Percentiles rank a stretch among this genome's conserved stretches.
Conservation (phyloP, 1,140 invertebrate species). For the Drosophila eugracilis region DNA sequence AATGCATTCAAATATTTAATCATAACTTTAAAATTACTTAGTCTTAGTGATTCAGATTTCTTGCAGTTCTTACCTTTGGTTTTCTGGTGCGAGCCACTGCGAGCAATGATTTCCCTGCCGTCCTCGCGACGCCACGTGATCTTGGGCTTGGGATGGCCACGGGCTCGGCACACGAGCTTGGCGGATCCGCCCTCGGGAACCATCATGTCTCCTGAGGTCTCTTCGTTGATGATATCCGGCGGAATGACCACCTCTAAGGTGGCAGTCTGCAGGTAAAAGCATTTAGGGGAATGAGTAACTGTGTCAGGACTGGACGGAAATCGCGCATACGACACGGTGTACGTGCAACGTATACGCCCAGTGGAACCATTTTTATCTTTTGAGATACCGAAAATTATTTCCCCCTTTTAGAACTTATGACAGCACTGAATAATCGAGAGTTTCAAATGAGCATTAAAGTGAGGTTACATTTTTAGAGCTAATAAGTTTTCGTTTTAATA, state of each 20-base stretch:
- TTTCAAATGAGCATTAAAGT: too few relatives aligned
- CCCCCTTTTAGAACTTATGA: too few relatives aligned
- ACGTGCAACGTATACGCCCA: neutral
- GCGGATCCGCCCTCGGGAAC: slow-evolving; percentile 95
- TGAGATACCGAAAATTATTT: too few relatives aligned
- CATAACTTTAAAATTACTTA: too few relatives aligned
- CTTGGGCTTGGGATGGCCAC: slow-evolving; percentile 93
- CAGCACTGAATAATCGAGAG: too few relatives aligned
- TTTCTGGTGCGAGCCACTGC: slow-evolving; percentile 88
- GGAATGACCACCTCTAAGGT: slow-evolving; percentile 95
- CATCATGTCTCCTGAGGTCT: slow-evolving; percentile 95
- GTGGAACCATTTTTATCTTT: neutral
- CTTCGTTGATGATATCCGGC: slow-evolving; percentile 94
- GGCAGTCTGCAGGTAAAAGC: slow-evolving; percentile 88
- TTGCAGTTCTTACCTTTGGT: slow-evolving; percentile 87
- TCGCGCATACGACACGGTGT: too few relatives aligned
- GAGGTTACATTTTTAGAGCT: too few relatives aligned
- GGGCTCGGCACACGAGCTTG: slow-evolving; percentile 93
- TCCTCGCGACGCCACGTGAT: slow-evolving; percentile 95
- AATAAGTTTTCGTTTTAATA: too few relatives aligned
- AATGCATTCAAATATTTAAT: too few relatives aligned
- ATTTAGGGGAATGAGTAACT: too few relatives aligned
- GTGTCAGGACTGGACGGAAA: neutral
- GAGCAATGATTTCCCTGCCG: slow-evolving; percentile 91
- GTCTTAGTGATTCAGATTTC: too few relatives aligned